These are phyloP conservation scores for Enteromius argenteus DNA, from an alignment of 2,797 vertebrate species.

Conservation along the genomic window DNA sequence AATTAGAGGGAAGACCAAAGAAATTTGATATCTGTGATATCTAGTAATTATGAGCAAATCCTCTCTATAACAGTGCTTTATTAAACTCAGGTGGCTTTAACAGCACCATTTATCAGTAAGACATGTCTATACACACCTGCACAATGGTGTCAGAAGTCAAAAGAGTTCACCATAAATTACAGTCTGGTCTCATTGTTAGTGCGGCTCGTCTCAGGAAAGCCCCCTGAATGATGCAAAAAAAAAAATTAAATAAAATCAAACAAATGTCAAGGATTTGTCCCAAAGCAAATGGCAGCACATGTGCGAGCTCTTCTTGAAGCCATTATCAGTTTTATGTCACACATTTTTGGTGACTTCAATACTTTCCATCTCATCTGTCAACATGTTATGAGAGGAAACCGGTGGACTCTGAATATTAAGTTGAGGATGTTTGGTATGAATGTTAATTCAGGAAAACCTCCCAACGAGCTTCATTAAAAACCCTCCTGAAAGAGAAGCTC, in stretches of 20 bases:
- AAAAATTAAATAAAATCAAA: not conserved
- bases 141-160: not conserved
- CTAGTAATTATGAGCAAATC: not conserved
- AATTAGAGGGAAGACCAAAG: not conserved
- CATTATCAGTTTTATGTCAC: conserved; percentile 13
- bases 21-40: not conserved
- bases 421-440: conserved; percentile 26
- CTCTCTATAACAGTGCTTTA: not conserved
- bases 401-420: not conserved
- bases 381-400: conserved; percentile 31
- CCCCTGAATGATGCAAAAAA: not conserved
- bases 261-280: not conserved
- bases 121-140: not conserved
- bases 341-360: not conserved
- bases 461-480: conserved; percentile 36
- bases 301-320: not conserved
- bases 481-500: conserved; percentile 19
- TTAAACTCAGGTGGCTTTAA: not conserved
- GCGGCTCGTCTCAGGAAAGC: not conserved
- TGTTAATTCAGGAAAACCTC: conserved; percentile 28
- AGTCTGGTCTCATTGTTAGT: not conserved
- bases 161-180: not conserved
- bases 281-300: not conserved
- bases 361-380: not conserved
- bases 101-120: not conserved